Conservation (phyloP, 2,113 vertebrate species). For the Ploceus nigricollis region DNA sequence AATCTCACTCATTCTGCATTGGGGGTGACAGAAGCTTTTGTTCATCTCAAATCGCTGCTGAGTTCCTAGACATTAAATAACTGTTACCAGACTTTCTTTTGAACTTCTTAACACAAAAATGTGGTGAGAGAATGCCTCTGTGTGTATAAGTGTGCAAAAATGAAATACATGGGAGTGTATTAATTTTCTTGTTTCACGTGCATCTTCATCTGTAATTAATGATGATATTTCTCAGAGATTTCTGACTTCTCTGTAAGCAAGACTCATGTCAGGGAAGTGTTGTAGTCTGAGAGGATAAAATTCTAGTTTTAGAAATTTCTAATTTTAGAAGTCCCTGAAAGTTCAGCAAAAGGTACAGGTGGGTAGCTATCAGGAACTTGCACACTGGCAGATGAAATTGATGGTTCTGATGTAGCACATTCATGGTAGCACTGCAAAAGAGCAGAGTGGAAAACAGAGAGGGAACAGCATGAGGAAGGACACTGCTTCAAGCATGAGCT, state of each 20-base stretch:
- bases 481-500: not conserved
- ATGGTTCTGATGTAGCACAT: not conserved
- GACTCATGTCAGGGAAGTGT: not conserved
- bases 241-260: not conserved
- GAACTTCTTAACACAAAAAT: not conserved
- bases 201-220: not conserved
- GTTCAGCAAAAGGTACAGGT: not conserved
- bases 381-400: not conserved
- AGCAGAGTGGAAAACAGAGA: not conserved
- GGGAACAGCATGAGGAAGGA: not conserved
- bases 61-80: not conserved
- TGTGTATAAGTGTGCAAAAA: not conserved
- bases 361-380: not conserved
- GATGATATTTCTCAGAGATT: not conserved
- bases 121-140: fast-evolving
- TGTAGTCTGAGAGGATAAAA: not conserved
- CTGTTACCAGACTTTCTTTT: not conserved
- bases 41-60: not conserved
- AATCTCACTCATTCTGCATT: not conserved
- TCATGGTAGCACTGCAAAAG: not conserved
- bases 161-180: not conserved
- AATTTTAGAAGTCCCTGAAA: not conserved
- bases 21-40: not conserved
- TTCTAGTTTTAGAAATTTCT: not conserved
- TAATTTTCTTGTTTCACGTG: fast-evolving